Evolutionary conservation across 1,140 invertebrate genomes (phyloP), one percentile per base, ranked within the genome.

Genomic region (Helicoverpa zea): DNA sequence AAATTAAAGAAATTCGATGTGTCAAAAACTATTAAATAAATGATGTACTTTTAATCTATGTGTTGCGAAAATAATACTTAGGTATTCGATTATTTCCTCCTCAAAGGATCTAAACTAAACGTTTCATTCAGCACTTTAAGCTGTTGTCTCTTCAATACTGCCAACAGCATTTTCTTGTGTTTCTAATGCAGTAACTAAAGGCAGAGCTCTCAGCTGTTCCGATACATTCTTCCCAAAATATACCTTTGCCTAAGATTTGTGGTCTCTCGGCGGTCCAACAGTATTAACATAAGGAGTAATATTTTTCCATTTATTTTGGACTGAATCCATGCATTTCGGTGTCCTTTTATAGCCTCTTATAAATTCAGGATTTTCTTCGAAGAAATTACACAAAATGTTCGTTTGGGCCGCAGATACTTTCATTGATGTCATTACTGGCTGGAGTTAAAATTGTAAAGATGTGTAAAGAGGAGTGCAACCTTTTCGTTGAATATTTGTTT

Each of bases 151-250:
- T 51, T 56, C 56, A 73, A 35, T n/a, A 74, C 49, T 5, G 79
- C n/a, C 12, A 73, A 35, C 12, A 80, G 13, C 56, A 64, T 74
- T 74, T 74, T 49, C n/a, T 56, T 80, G 58, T 23, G 68, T 74
- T 43, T 74, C 59, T 43, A 74, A 56, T 3, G 79, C 80, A 16
- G 73, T 1, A 12, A n/a, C 5, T 14, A 78, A 9, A 7, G 79
- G 80, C 23, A 81, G 59, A 4, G 18, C 43, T 18, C 80, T 35
- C 56, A 72, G 29, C 12, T 81, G 66, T 16, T 77, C 64, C 11
- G 29, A 58, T 35, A 64, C 70, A 56, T 77, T 59, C 29, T 49
- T 77, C 30, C 43, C 70, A 54, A 80, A 80, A 9, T 12, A 18
- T 59, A 59, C 56, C 56, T 59, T 59, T 59, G 16, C 16, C 56